These are phyloP conservation scores for Helarctos malayanus DNA, from an alignment of 2,797 vertebrate species.

Conservation along the genomic window DNA sequence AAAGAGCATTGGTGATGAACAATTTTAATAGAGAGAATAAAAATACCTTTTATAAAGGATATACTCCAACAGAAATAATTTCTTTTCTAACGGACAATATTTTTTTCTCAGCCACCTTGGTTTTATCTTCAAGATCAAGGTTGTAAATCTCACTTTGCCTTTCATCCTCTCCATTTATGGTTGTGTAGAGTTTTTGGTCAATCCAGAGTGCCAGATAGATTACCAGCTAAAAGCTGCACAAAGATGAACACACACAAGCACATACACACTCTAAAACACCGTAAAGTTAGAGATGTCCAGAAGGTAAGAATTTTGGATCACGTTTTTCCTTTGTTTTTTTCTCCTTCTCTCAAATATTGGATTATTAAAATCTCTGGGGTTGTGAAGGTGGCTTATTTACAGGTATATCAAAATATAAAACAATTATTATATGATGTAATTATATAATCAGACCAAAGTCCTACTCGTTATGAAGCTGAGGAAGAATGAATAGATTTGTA, in stretches of 20 bases:
- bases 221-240: not conserved
- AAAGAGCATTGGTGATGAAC: slow-evolving; percentile 57
- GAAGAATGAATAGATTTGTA: not conserved
- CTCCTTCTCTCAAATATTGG: not conserved
- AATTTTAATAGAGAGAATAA: slow-evolving; percentile 73
- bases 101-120: slow-evolving; percentile 58
- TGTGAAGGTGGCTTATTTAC: not conserved
- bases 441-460: not conserved
- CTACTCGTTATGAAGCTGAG: not conserved
- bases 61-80: slow-evolving; percentile 63
- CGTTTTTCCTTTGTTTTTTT: slow-evolving; percentile 13
- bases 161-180: not conserved
- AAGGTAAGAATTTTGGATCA: not conserved
- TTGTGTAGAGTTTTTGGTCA: slow-evolving; percentile 33
- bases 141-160: slow-evolving; percentile 61
- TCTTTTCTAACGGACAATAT: slow-evolving; percentile 55
- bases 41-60: slow-evolving; percentile 62
- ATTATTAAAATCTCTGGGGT: not conserved
- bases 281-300: not conserved
- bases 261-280: not conserved
- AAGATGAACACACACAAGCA: not conserved
- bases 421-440: not conserved
- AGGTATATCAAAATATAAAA: not conserved
- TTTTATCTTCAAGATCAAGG: slow-evolving; percentile 61
- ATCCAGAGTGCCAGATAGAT: slow-evolving; percentile 2